Evolutionary conservation across 2,113 vertebrate genomes (phyloP).

Genomic region (Tympanuchus pallidicinctus): DNA sequence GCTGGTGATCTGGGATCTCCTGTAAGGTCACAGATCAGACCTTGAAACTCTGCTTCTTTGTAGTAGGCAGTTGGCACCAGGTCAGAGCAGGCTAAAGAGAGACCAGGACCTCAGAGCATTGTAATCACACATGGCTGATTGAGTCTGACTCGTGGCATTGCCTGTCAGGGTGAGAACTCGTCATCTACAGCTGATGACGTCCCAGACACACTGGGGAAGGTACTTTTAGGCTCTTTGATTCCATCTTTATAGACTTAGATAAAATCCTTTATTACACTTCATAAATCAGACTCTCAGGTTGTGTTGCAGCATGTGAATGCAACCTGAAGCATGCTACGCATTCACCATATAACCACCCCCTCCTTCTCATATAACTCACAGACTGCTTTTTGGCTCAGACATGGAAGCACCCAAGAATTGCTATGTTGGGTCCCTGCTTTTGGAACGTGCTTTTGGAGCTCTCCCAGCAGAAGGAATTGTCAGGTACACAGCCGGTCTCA

Average conservation of each 20-base stretch:
- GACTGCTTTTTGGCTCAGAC: background rate
- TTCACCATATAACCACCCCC: background rate
- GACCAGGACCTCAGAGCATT: background rate
- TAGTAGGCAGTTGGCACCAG: background rate
- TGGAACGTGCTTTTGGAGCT: accelerated
- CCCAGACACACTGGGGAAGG: background rate
- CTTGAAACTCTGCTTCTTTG: constrained; percentile 39
- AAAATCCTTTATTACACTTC: background rate
- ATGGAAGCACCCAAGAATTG: background rate
- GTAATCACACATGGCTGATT: background rate
- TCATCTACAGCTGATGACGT: background rate
- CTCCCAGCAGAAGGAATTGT: background rate
- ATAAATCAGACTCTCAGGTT: background rate
- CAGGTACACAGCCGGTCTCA: background rate
- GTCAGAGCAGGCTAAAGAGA: constrained; percentile 11
- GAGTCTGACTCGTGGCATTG: background rate
- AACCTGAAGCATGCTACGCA: background rate
- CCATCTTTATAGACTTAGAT: background rate
- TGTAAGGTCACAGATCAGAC: constrained; percentile 6
- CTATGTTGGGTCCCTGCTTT: background rate
- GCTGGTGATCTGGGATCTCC: background rate
- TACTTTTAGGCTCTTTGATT: background rate
- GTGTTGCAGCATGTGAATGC: background rate
- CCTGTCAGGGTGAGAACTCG: background rate
- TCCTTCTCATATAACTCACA: background rate